Evolutionary conservation across 2,888 invertebrate species (phyloP), one percentile per base, ranked within the genome.

Genomic region (Altica lythri): DNA sequence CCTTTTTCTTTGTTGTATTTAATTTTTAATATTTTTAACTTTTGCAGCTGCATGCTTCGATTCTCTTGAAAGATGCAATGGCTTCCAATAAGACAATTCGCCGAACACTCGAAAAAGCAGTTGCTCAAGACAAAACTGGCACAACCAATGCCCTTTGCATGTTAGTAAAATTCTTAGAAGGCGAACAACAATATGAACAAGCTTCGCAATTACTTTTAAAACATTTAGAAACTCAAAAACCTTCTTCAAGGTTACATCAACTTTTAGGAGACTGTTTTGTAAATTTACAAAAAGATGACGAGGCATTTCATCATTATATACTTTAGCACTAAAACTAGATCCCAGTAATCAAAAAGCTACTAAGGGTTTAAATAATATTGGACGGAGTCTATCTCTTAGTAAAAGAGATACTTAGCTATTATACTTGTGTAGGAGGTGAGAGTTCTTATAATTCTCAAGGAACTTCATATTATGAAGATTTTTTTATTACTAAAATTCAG

Each of bases 11-110:
- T n/a, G n/a, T n/a, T n/a, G n/a, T n/a, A n/a, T n/a, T n/a, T n/a
- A n/a, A n/a, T n/a, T n/a, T n/a, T n/a, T n/a, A n/a, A n/a, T n/a
- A n/a, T n/a, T n/a, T n/a, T n/a, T n/a, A n/a, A n/a, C n/a, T n/a
- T 35, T 79, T 79, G 25, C 70, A 90, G 89, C 78, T 91, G 59
- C 88, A 89, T 69, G 90, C 89, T 0, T 84, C 85, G 47, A 88
- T 89, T 0, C 73, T 90, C 43, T 80, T 86, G 63, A 85, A 86
- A 68, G 89, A 89, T 75, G 81, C 83, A 1, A 76, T 81, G 17
- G 78, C 79, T 18, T 75, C 80, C 27, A 72, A 76, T 4, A 70
- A 68, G 2, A 83, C 85, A 72, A 88, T 89, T 0, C 86, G 86
- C 67, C 82, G 83, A 44, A 81, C 87, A 29, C 75, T 90, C 38